Evolutionary conservation across 2,888 invertebrate genomes (phyloP).

Genomic region (Epirrhoe alternata): DNA sequence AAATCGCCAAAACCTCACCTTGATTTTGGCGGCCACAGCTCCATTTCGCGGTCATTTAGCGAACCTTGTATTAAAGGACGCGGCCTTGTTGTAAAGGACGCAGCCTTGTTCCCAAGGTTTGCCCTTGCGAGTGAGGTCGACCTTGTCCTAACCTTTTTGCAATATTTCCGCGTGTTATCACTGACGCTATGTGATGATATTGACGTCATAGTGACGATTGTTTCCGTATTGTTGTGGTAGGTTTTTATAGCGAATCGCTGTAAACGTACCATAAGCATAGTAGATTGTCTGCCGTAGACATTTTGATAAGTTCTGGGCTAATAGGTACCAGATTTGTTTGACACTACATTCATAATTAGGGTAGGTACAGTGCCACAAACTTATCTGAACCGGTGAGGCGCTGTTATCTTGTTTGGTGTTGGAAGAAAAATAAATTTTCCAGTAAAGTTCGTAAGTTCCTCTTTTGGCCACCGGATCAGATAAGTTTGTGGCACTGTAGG

Average conservation of each 20-base stretch:
- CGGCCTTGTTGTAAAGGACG: conserved; percentile 34
- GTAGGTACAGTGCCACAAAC: too few relatives aligned
- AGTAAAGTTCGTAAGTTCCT: too few relatives aligned
- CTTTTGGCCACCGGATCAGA: too few relatives aligned
- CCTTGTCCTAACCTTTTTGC: conserved; percentile 52
- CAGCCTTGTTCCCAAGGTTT: conserved; percentile 51
- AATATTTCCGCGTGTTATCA: conserved; percentile 32
- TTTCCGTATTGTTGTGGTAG: neutral
- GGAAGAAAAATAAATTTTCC: too few relatives aligned
- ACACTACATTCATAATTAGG: too few relatives aligned
- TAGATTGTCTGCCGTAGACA: too few relatives aligned
- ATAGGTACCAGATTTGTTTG: too few relatives aligned
- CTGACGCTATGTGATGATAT: conserved; percentile 17
- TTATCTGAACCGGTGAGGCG: too few relatives aligned
- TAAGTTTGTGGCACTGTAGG: too few relatives aligned
- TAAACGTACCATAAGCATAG: too few relatives aligned
- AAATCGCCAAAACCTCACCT: conserved; percentile 9
- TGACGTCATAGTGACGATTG: conserved; percentile 22
- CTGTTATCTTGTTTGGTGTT: too few relatives aligned
- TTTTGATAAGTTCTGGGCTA: too few relatives aligned
- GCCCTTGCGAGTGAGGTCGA: conserved; percentile 52
- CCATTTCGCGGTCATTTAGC: conserved; percentile 12
- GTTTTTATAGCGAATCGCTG: neutral
- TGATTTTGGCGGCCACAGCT: conserved; percentile 7
- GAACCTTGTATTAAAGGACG: conserved; percentile 35